Base-by-base conservation (phyloP, 2,888 invertebrate genomes). In the Miltochrista miniata region DNA sequence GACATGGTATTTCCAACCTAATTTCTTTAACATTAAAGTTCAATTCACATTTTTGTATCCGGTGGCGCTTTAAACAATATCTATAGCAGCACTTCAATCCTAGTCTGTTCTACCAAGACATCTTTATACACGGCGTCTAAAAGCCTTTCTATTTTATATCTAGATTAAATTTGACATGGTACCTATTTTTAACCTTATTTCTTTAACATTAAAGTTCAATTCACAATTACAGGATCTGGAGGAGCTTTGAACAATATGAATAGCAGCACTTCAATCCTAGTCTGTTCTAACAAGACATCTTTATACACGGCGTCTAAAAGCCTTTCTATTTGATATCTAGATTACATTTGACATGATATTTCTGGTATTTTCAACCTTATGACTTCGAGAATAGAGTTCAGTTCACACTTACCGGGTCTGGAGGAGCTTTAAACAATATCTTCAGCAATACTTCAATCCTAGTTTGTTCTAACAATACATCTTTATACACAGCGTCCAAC, bases 391-490 rank as follows among this genome's bases (percentile, higher is more conserved):
- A n/a, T 24, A 24, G 18, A 24, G n/a, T n/a, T n/a, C n/a, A 24
- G 18, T 24, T 24, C 5, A 31, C 10, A 35, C 81, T 75, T 30
- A 93, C 93, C 66, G 85, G 72, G 52, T 86, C 84, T 0, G 94
- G 93, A 0, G 94, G 93, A 31, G 93, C 90, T 52, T 95, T 93
- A 58, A 96, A 95, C 46, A 97, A 81, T 48, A 95, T 93, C 72
- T 94, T 93, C 37, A 97, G 80, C 12, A 97, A 76, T 15, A 94
- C 92, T 79, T 96, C 96, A 0, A 96, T 94, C 5, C 96, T 94
- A 36, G 94, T 90, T 64, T 88, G 90, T 33, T 91, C 90, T n/a
- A 88, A 53, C 53, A 96, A 93, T 1, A 96, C 96, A 56, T 94
- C 93, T 0, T 93, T 93, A 53, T 94, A 93, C 36, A 95, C 85